Evolutionary conservation across 1,140 invertebrate genomes (phyloP), one percentile per base, ranked within the genome.

Genomic region (Notospermus geniculatus): DNA sequence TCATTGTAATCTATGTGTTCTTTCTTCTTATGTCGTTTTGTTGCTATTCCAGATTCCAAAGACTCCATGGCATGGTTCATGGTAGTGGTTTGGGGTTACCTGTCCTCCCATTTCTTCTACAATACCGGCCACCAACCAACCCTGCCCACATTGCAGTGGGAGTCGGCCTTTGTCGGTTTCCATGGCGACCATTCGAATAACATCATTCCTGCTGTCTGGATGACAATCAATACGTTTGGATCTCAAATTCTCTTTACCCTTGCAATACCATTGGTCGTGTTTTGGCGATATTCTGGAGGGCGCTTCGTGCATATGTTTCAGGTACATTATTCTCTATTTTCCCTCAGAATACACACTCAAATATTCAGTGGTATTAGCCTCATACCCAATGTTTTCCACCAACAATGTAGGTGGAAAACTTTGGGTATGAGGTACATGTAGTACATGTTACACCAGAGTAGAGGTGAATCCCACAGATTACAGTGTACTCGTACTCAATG

Each of bases 41-140:
- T 53, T 13, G 15, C 28, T 53, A 53, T 50, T 50, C 9, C 46
- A 50, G 46, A 13, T 57, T 5, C 13, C 25, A 11, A 54, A 57
- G 19, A 50, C 25, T 4, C 7, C 52, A 59, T 69, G 11, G 52
- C 67, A n/a, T 72, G 63, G 62, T 57, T 64, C 27, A 62, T 61
- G 13, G 53, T 77, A 13, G 64, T 79, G 2, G 63, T 65, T 5
- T 68, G 77, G 60, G 62, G 59, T 43, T 52, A 76, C 0, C 75
- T 93, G 41, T 87, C 88, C 0, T 87, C 89, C 53, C 90, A 91
- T 72, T 89, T 89, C 69, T 97, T 97, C 82, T 97, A 92, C 77
- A 88, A 86, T 0, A 92, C 92, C 53, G 94, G 94, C 2, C 95
- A 98, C 82, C 93, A 97, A 78, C 85, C 92, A 1, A 89, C 92